Evolutionary conservation across 1,140 invertebrate genomes (phyloP), one percentile per base, ranked within the genome.

Genomic region (Rhopalosiphum padi): DNA sequence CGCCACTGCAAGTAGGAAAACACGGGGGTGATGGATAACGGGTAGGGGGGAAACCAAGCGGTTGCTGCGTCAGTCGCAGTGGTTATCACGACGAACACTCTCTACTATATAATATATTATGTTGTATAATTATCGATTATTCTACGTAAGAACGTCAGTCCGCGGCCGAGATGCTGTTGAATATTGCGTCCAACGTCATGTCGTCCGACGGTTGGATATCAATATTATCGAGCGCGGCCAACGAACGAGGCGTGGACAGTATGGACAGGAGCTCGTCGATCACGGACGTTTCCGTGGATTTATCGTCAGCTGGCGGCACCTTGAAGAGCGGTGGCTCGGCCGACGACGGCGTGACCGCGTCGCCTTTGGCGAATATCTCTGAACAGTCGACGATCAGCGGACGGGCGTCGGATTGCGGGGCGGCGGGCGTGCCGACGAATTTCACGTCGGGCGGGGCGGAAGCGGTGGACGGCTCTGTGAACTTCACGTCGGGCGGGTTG

Each of bases 371-470:
- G 48, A 89, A 89, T 37, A 89, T 90, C 15, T 37, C 23, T 11
- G 88, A 41, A 25, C 90, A 91, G 37, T 91, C 60, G n/a, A 91
- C 90, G 90, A 91, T 41, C n/a, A 91, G 68, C 0, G 68, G 82
- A 23, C 3, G 2, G 41, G 1, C 43, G 35, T 23, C 53, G 53
- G 37, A 4, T 11, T 48, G n/a, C 87, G 30, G 11, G 30, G 46
- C 4, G 30, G 30, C 25, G 18, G 87, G 11, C 7, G 15, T 22
- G 87, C 48, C 51, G 87, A 89, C 3, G 9, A 89, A 89, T 22
- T 23, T 35, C 21, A 90, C 51, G 88, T 9, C 46, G 18, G 46
- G 7, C 9, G 0, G n/a, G 1, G 11, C 21, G 5, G n/a, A 1
- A 7, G 46, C 4, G 43, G 30, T 15, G 18, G 87, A 23, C 7